Conservation (phyloP, 2,113 vertebrate genomes). For the Pampusana beccarii region DNA sequence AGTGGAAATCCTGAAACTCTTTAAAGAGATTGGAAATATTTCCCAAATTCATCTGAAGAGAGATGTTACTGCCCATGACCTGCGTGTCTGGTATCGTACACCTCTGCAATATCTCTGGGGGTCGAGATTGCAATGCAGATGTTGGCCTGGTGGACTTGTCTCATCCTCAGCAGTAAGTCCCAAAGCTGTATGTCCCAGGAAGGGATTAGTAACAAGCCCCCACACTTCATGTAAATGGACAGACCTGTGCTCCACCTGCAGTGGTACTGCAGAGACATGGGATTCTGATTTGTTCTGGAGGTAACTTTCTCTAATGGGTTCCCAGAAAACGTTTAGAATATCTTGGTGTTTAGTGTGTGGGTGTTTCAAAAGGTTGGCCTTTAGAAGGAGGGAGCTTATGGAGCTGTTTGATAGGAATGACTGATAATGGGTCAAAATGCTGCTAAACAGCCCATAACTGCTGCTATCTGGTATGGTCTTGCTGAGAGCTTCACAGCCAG, state of each 20-base stretch:
- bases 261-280: background rate
- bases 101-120: background rate
- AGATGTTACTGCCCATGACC: background rate
- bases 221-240: background rate
- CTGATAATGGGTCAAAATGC: slow-evolving; percentile 4
- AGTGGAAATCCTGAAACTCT: background rate
- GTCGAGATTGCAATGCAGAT: background rate
- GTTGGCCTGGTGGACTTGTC: background rate
- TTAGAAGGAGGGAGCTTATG: background rate
- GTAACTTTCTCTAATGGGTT: background rate
- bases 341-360: background rate
- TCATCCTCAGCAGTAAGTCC: background rate
- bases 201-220: background rate
- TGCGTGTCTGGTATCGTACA: background rate
- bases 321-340: background rate
- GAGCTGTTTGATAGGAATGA: slow-evolving; percentile 12
- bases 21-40: background rate
- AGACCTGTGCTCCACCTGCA: background rate
- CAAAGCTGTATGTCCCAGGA: background rate
- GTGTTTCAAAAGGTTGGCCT: background rate
- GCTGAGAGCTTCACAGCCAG: background rate
- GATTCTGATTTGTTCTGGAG: background rate
- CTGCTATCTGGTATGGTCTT: background rate
- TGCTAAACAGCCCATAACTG: background rate
- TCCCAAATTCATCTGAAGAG: background rate